Conservation (phyloP, 2,888 invertebrate genomes). For the Brachylomia viminalis region DNA sequence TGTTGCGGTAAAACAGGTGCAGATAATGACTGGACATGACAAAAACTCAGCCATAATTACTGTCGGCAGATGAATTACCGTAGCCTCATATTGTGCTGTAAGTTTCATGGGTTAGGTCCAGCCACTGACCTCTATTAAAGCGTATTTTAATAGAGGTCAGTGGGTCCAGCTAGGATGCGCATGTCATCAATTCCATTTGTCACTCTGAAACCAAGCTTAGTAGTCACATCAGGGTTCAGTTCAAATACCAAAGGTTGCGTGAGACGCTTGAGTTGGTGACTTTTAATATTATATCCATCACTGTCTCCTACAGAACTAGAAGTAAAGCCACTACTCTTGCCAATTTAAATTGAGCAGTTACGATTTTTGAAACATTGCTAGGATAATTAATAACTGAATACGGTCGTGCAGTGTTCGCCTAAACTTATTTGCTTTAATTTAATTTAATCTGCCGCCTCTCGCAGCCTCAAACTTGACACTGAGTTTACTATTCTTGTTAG, state of each 20-base stretch:
- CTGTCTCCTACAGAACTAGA: not conserved
- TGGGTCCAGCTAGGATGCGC: not conserved
- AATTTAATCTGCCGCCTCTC: constrained; percentile 24
- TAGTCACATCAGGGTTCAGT: not conserved
- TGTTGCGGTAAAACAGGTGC: not conserved
- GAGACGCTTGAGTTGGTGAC: not conserved
- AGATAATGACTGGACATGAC: not conserved
- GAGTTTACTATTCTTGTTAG: constrained; percentile 30
- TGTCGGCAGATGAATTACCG: not conserved
- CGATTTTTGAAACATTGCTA: not conserved
- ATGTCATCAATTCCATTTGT: not conserved
- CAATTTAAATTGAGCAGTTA: not conserved
- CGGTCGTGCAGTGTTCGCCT: not conserved
- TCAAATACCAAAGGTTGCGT: not conserved
- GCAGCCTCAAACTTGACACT: constrained; percentile 45
- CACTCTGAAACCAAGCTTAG: not conserved
- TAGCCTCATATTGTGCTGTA: not conserved
- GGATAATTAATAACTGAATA: too few species aligned
- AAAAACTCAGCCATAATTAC: not conserved
- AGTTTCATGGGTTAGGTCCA: not conserved
- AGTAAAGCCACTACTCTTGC: not conserved
- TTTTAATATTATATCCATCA: not conserved
- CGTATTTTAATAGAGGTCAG: too few species aligned
- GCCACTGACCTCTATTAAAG: too few species aligned
- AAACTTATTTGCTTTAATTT: constrained; percentile 8